Evolutionary conservation across 2,888 invertebrate genomes (phyloP).

Genomic region (Lathronympha strigana): DNA sequence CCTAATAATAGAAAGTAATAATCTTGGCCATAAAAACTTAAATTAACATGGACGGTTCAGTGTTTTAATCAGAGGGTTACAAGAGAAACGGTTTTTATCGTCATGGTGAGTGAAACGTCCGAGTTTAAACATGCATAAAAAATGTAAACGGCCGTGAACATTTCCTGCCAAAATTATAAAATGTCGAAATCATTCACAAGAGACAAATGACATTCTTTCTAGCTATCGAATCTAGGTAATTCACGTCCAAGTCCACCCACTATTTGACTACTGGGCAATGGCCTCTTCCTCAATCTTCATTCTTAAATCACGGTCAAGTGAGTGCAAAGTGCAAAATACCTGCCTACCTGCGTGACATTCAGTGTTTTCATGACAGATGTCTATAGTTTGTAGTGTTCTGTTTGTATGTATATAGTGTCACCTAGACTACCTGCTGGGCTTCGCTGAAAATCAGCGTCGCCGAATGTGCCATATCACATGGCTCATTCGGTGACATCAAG

Average conservation of each 20-base stretch:
- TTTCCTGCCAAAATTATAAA: constrained; percentile 19
- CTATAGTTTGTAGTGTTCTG: no score
- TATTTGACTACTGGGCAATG: constrained; percentile 6
- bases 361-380: no score
- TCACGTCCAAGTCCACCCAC: constrained; percentile 15
- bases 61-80: constrained; percentile 38
- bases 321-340: constrained; percentile 13
- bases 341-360: no score
- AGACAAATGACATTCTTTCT: constrained; percentile 6
- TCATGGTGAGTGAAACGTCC: constrained; percentile 14
- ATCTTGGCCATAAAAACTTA: constrained; percentile 38
- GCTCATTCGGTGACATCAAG: no score
- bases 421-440: no score
- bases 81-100: constrained; percentile 22
- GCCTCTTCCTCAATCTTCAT: constrained; percentile 5
- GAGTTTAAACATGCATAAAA: constrained; percentile 13
- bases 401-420: no score
- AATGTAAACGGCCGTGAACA: constrained; percentile 3
- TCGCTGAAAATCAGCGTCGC: no score
- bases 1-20: constrained; percentile 42
- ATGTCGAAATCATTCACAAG: neutral
- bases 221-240: neutral
- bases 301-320: constrained; percentile 1
- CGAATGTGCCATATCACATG: no score
- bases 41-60: constrained; percentile 36